Evolutionary conservation across 2,888 invertebrate genomes (phyloP).

Genomic region (Apamea monoglypha): DNA sequence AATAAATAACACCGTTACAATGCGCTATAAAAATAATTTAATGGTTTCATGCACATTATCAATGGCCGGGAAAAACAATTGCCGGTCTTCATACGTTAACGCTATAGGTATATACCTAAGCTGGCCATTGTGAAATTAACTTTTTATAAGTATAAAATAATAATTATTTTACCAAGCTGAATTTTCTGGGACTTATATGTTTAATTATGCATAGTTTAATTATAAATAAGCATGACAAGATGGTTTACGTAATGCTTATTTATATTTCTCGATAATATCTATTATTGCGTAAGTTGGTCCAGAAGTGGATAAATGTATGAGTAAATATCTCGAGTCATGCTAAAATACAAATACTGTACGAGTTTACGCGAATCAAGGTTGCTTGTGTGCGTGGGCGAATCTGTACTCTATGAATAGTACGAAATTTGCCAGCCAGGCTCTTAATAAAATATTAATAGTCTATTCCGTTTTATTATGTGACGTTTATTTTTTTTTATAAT

Average conservation of each 20-base stretch:
- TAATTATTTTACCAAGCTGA: not conserved
- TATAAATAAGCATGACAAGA: constrained; percentile 3
- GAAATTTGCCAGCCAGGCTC: constrained; percentile 20
- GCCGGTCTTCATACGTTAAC: not conserved
- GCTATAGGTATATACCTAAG: not conserved
- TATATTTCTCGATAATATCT: constrained; percentile 31
- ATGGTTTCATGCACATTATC: constrained; percentile 6
- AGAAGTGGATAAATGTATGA: constrained; percentile 32
- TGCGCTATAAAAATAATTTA: not conserved
- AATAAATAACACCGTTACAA: not conserved
- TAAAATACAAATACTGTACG: constrained; percentile 35
- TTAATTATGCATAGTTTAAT: not conserved
- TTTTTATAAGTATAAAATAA: constrained; percentile 3
- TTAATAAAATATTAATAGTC: constrained; percentile 8
- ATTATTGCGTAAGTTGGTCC: constrained; percentile 22
- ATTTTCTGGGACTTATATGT: no score
- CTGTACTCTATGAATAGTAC: constrained; percentile 16
- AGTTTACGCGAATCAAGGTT: constrained; percentile 55
- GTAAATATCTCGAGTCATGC: constrained; percentile 48
- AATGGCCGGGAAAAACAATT: constrained; percentile 6
- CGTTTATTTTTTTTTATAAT: not conserved
- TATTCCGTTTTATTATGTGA: not conserved
- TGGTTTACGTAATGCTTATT: constrained; percentile 3
- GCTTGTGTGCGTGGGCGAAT: constrained; percentile 34
- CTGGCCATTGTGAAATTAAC: not conserved